These are phyloP conservation scores for Python bivittatus DNA, from an alignment of 2,113 vertebrate genomes.

Conservation along the genomic window DNA sequence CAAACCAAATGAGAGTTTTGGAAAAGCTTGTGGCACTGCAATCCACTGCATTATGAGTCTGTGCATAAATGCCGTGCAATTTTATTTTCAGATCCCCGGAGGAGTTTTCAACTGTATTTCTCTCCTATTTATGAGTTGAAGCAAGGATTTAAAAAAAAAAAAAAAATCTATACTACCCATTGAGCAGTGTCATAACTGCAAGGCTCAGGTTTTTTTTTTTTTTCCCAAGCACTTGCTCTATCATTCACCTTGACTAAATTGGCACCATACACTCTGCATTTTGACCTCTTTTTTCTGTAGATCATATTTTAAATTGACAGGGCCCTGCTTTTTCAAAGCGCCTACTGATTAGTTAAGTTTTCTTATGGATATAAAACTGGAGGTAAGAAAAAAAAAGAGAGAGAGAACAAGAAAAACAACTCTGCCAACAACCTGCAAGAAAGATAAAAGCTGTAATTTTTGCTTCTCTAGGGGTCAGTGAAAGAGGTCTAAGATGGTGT, in stretches of 20 bases:
- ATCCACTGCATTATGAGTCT: constrained; percentile 30
- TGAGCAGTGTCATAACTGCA: constrained; percentile 25
- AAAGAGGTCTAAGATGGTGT: constrained; percentile 15
- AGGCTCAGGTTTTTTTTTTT: not conserved
- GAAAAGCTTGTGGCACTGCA: constrained; percentile 39
- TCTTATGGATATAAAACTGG: not conserved
- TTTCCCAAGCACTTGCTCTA: not conserved
- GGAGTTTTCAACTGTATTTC: not conserved
- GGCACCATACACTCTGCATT: constrained; percentile 23
- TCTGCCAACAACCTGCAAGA: not conserved
- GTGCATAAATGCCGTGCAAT: constrained; percentile 31
- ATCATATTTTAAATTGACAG: not conserved
- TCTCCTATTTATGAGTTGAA: constrained; percentile 19
- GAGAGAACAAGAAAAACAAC: not conserved
- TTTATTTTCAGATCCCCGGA: not conserved
- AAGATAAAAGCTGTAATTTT: constrained; percentile 44
- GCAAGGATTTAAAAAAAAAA: constrained; percentile 35
- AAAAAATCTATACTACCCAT: constrained; percentile 23
- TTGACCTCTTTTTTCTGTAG: not conserved
- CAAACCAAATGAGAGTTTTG: constrained; percentile 39
- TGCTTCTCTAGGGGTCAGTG: constrained; percentile 18
- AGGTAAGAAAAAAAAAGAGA: not conserved
- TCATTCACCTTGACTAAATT: constrained; percentile 13
- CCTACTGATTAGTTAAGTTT: not conserved
- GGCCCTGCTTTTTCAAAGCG: not conserved